Base-by-base conservation (phyloP, 1,140 invertebrate genomes). In the Mylabris phalerata region DNA sequence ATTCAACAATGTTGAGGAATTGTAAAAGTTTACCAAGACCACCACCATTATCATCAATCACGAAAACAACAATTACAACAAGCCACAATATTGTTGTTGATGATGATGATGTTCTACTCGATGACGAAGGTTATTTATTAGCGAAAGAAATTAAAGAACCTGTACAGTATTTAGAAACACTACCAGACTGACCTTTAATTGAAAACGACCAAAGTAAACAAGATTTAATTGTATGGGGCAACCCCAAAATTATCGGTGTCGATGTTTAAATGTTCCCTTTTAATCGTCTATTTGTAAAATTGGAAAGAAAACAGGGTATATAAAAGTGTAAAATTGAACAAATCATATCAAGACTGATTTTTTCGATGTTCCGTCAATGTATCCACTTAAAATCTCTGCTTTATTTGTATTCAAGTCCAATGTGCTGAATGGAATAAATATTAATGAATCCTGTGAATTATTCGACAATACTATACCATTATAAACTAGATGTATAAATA, bases 111-210 rank as follows among this genome's bases (percentile, higher is more conserved):
- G 73, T 74, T 25, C 65, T 80, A 6, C 55, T 76, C 11, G 82
- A 85, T 66, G 66, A 73, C 0, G 80, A 81, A 39, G 80, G 82
- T 13, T 85, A 85, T 66, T 69, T 85, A 43, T 64, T 82, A 11
- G 80, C 82, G 13, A 76, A 79, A 5, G 64, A 71, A 41, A 75
- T 79, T 1, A 67, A 75, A 10, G 68, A 74, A 41, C 73, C 75
- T 1, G 74, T 74, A 9, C 80, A 83, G 65, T 84, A 84, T 72
- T 65, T 83, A 13, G 76, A 82, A 63, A 75, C 81, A 4, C 60
- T 78, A 42, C 75, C 76, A 5, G 75, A 75, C 57, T 77, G 63
- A 73, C 57, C 55, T 4, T 32, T 32, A 32, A 4, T 10, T 42
- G 9, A 3, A 52, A 42, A 51, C 13, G 26, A 48, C 45, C 4